Conservation (phyloP, 2,797 vertebrate genomes). For the Anableps anableps region DNA sequence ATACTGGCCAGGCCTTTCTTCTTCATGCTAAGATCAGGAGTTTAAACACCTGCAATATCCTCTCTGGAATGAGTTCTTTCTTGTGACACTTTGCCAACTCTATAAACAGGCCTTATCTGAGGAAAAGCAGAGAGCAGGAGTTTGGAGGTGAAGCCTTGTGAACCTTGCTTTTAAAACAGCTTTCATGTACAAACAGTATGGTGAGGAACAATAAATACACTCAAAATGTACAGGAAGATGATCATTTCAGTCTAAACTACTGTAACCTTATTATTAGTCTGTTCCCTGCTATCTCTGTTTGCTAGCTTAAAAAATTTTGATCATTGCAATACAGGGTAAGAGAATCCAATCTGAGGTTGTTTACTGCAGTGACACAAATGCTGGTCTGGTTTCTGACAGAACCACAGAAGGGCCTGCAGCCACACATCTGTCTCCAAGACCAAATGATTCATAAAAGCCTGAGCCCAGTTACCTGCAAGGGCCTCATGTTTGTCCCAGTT, state of each 20-base stretch:
- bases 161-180: slow-evolving; percentile 53
- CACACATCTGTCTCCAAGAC: slow-evolving; percentile 70
- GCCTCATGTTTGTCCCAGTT: slow-evolving; percentile 59
- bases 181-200: slow-evolving; percentile 39
- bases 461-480: slow-evolving; percentile 68
- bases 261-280: neutral
- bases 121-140: slow-evolving; percentile 55
- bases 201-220: neutral
- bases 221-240: neutral
- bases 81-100: slow-evolving; percentile 51
- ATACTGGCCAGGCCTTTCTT: slow-evolving; percentile 48
- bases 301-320: slow-evolving; percentile 17
- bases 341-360: slow-evolving; percentile 45
- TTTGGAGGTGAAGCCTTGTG: slow-evolving; percentile 34
- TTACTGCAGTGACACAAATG: slow-evolving; percentile 39
- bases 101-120: slow-evolving; percentile 58
- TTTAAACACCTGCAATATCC: slow-evolving; percentile 62
- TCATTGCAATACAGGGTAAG: slow-evolving; percentile 30
- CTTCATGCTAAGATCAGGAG: slow-evolving; percentile 57
- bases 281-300: slow-evolving; percentile 18
- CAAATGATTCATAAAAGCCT: slow-evolving; percentile 59
- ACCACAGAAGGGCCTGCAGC: slow-evolving; percentile 50
- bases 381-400: slow-evolving; percentile 67
- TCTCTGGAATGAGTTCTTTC: slow-evolving; percentile 51
- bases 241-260: neutral